Conservation (phyloP, 2,113 vertebrate genomes). For the Buteo buteo region DNA sequence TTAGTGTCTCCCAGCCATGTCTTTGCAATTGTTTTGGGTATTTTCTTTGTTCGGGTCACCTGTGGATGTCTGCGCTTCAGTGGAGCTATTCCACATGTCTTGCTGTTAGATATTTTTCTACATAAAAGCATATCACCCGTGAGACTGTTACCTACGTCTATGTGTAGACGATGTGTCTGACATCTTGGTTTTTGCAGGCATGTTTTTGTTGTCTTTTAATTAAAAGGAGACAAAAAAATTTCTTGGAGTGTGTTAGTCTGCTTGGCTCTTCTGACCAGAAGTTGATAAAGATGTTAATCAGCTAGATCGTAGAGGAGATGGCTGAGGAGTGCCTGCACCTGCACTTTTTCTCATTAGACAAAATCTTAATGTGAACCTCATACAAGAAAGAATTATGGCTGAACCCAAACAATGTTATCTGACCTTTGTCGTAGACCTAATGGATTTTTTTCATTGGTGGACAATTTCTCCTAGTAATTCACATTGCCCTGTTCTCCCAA, state of each 20-base stretch:
- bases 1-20: background rate
- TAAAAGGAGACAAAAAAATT: background rate
- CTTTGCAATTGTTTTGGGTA: background rate
- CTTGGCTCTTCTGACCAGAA: background rate
- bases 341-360: background rate
- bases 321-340: background rate
- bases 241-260: background rate
- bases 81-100: background rate
- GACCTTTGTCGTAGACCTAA: constrained; percentile 49
- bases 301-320: background rate
- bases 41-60: background rate
- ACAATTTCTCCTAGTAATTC: constrained; percentile 43
- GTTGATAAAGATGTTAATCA: background rate
- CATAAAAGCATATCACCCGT: rapidly evolving
- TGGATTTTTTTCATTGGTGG: constrained; percentile 43
- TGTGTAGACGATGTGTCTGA: background rate
- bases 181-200: background rate
- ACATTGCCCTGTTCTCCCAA: background rate
- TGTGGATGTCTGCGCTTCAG: background rate
- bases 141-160: background rate
- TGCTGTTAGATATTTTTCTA: background rate
- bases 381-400: constrained; percentile 27
- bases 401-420: constrained; percentile 53
- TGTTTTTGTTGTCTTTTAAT: background rate
- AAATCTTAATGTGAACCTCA: constrained; percentile 26